Conservation (phyloP, 2,797 vertebrate genomes). For the Atherinosoma microstoma region DNA sequence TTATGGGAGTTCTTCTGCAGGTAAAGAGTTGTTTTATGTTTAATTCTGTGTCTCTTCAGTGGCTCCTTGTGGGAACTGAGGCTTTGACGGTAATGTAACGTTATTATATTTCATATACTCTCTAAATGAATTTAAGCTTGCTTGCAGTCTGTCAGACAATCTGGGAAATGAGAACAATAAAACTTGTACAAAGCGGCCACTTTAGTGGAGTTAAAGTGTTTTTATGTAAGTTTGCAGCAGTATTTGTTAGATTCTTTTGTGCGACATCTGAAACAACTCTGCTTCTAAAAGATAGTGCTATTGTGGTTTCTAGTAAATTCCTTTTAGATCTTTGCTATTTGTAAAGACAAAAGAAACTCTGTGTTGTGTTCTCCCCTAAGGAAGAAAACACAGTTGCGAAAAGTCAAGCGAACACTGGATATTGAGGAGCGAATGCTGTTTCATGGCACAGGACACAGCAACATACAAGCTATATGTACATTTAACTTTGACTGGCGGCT, state of each 20-base stretch:
- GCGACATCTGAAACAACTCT: background rate
- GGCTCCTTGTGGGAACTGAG: background rate
- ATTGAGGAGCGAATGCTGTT: conserved; percentile 97
- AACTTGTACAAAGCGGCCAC: background rate
- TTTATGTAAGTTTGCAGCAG: background rate
- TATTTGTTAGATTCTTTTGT: background rate
- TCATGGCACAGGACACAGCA: conserved; percentile 94
- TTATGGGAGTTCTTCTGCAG: conserved; percentile 99
- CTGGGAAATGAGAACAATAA: no score
- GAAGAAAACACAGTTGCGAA: conserved; percentile 95
- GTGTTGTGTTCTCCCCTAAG: conserved; percentile 77
- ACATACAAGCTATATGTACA: conserved; percentile 96
- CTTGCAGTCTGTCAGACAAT: background rate
- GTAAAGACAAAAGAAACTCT: conserved; percentile 5
- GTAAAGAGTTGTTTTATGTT: conserved; percentile 70
- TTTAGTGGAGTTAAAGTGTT: background rate
- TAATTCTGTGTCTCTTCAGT: background rate
- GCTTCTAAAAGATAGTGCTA: background rate
- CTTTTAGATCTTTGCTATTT: background rate
- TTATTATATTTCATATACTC: background rate
- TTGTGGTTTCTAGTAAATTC: background rate
- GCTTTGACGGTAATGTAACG: background rate
- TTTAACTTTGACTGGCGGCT: conserved; percentile 99
- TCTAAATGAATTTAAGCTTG: background rate
- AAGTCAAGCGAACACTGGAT: conserved; percentile 88